phyloP scores from a whole-genome alignment of 2,797 vertebrate genomes.

The Syngnathus rostellatus region DNA sequence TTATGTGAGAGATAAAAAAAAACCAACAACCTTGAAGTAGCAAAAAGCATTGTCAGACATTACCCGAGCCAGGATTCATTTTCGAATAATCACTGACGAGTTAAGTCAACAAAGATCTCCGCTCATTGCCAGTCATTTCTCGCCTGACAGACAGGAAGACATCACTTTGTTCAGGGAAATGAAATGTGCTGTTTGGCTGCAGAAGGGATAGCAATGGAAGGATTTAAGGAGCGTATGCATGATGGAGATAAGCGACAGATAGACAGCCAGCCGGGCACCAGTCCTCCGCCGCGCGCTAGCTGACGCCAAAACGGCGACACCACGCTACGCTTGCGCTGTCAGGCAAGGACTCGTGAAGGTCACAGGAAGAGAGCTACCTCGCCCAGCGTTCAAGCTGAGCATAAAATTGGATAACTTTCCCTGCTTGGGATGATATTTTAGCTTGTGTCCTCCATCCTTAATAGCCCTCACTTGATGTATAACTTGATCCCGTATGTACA shows the following conservation, averaged over 20 bases:
- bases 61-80: slow-evolving; percentile 11
- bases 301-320: slow-evolving; percentile 47
- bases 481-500: background rate
- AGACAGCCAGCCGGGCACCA: slow-evolving; percentile 44
- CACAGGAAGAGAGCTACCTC: slow-evolving; percentile 24
- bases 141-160: slow-evolving; percentile 49
- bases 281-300: slow-evolving; percentile 46
- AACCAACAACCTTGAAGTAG: slow-evolving; percentile 13
- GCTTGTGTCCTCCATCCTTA: slow-evolving; percentile 6
- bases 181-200: slow-evolving; percentile 37
- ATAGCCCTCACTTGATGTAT: background rate
- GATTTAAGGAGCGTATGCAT: slow-evolving; percentile 40
- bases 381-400: slow-evolving; percentile 13
- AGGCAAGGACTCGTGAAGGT: slow-evolving; percentile 67
- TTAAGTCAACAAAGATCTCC: slow-evolving; percentile 36
- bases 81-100: slow-evolving; percentile 38
- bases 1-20: background rate
- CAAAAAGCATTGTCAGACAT: slow-evolving; percentile 18
- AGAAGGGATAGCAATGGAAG: slow-evolving; percentile 24
- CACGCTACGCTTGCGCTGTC: slow-evolving; percentile 43
- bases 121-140: slow-evolving; percentile 42
- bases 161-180: slow-evolving; percentile 51
- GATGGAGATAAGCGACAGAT: slow-evolving; percentile 62
- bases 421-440: slow-evolving; percentile 3
- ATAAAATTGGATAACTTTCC: slow-evolving; percentile 4